Evolutionary conservation across 1,140 invertebrate genomes (phyloP), one percentile per base, ranked within the genome.

Genomic region (Bombus vancouverensis): DNA sequence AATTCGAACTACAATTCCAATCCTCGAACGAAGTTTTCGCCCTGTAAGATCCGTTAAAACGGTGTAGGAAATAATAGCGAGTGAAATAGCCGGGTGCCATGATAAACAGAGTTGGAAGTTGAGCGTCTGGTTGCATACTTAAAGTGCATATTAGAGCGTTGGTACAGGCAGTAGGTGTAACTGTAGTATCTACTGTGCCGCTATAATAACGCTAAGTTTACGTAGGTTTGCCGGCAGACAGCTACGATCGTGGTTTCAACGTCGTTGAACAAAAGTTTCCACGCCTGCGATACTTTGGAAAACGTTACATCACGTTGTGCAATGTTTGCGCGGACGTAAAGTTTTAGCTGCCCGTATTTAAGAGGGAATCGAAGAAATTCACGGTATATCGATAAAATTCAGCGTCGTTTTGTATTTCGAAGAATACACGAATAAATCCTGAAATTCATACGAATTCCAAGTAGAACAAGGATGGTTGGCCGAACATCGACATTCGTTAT

Each of bases 241-340:
- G 71, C 76, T 89, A 84, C 62, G 77, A 66, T 80, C 89, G 81
- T 66, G 72, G 44, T 83, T 74, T 68, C 77, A 88, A 74, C 89
- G 79, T 80, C 77, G 81, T 80, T 79, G 87, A 81, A 85, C 70
- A 80, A 15, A 87, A 89, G 77, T 91, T 91, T 91, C 87, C 90
- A 73, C 81, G 83, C 79, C 71, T 72, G 62, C 6, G 28, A 72
- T 87, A 83, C 53, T 89, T 84, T 22, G n/a, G 15, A 81, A 53
- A 90, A 90, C 85, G 83, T 90, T 75, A 81, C 68, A 73, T 74
- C 81, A 32, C 66, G 66, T 59, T 89, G 44, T 34, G 34, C 28
- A 39, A 53, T 22, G 81, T 80, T 77, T 47, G 59, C 70, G 34
- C 59, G 47, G 59, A 81, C 71, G 34, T 76, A 34, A 80, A 83